These are phyloP conservation scores for Neotoma lepida DNA, from an alignment of 2,113 vertebrate genomes.

Conservation along the genomic window DNA sequence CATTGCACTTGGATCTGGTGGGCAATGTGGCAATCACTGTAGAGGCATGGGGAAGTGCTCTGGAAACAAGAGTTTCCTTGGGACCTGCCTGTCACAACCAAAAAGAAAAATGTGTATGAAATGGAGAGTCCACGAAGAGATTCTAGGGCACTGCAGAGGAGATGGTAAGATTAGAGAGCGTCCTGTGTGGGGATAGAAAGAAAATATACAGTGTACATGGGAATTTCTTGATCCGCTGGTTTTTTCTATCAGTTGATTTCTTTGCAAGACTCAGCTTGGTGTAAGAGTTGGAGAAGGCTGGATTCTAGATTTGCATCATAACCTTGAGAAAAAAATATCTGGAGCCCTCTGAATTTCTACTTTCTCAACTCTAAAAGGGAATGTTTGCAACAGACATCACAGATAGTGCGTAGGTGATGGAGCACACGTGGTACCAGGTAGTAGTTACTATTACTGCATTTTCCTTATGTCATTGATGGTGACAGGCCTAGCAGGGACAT, in stretches of 20 bases:
- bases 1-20: not conserved
- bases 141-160: not conserved
- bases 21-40: not conserved
- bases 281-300: not conserved
- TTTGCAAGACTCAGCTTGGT: not conserved
- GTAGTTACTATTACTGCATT: not conserved
- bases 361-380: not conserved
- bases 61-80: not conserved
- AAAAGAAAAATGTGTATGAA: not conserved
- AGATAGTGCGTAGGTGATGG: not conserved
- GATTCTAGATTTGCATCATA: constrained; percentile 41
- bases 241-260: not conserved
- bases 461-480: not conserved
- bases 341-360: not conserved
- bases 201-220: not conserved
- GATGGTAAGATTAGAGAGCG: not conserved
- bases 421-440: not conserved
- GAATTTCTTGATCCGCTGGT: not conserved
- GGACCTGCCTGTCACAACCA: not conserved
- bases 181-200: not conserved
- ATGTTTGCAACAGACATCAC: not conserved
- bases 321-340: not conserved
- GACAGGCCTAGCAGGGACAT: not conserved
- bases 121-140: not conserved
- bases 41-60: not conserved